These are phyloP conservation scores for Notarius quadriscutis DNA, from an alignment of 2,113 vertebrate species.

Conservation along the genomic window DNA sequence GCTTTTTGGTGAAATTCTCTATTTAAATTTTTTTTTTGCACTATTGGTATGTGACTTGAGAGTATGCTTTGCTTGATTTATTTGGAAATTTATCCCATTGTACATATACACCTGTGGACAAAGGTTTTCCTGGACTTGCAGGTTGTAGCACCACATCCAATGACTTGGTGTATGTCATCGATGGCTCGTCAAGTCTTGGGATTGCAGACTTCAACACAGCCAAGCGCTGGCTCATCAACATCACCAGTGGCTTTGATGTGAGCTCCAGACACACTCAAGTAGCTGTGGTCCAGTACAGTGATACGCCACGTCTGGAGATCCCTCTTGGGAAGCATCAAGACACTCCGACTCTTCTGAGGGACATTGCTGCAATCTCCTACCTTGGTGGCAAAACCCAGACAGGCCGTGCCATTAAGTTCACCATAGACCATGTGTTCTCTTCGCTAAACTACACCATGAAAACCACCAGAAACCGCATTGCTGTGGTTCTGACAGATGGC, in stretches of 20 bases:
- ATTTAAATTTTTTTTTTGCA: not conserved
- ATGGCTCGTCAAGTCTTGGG: conserved; percentile 69
- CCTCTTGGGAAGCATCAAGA: conserved; percentile 63
- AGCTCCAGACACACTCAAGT: conserved; percentile 66
- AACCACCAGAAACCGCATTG: conserved; percentile 61
- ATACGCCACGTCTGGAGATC: conserved; percentile 67
- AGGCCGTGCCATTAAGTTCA: conserved; percentile 67
- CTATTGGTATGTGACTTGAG: not conserved
- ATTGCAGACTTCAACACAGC: conserved; percentile 62
- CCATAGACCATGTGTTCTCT: conserved; percentile 65
- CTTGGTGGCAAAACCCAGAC: conserved; percentile 69
- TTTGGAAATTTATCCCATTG: not conserved
- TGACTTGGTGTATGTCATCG: conserved; percentile 69
- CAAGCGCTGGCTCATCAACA: conserved; percentile 68
- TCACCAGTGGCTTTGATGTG: conserved; percentile 66
- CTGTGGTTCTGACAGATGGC: conserved; percentile 69
- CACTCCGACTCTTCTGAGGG: conserved; percentile 58
- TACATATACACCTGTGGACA: conserved; percentile 20
- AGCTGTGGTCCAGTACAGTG: conserved; percentile 70
- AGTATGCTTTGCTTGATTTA: not conserved
- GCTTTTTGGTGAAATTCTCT: not conserved
- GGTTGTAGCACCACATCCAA: conserved; percentile 68
- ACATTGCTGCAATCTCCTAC: conserved; percentile 61
- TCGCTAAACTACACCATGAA: conserved; percentile 49
- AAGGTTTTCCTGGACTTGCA: conserved; percentile 49